These are phyloP conservation scores for Chaunax sp. DNA, from an alignment of 2,797 vertebrate species.

Conservation along the genomic window DNA sequence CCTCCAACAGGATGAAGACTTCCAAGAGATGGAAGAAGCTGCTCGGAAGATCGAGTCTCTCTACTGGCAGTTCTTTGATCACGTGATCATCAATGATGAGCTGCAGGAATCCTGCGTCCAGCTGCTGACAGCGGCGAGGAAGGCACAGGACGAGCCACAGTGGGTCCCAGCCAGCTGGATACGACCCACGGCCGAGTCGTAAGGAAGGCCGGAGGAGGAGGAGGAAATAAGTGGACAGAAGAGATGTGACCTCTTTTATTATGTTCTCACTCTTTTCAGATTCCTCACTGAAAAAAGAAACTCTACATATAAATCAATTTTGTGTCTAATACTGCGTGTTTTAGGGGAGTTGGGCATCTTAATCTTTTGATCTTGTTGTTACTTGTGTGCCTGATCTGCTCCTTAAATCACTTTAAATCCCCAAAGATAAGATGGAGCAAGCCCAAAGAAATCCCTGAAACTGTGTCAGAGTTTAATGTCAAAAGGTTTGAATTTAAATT, in stretches of 20 bases:
- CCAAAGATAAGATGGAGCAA: conserved; percentile 29
- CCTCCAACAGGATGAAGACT: conserved; percentile 90
- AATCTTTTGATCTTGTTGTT: conserved; percentile 17
- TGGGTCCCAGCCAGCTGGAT: conserved; percentile 96
- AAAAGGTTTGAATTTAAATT: neutral
- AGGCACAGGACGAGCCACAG: conserved; percentile 91
- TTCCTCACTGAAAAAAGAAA: neutral
- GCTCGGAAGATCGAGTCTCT: conserved; percentile 89
- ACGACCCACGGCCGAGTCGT: conserved; percentile 80
- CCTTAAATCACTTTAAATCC: conserved; percentile 41
- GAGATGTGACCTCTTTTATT: neutral
- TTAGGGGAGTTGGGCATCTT: conserved; percentile 6
- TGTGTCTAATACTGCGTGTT: neutral
- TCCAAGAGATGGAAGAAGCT: conserved; percentile 91
- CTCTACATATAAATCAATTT: conserved; percentile 4
- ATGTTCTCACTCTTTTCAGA: conserved; percentile 1
- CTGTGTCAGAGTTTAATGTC: conserved; percentile 11
- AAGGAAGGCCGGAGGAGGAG: conserved; percentile 35
- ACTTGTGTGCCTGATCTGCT: conserved; percentile 18
- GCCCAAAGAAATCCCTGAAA: conserved; percentile 32
- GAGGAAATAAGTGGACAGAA: neutral
- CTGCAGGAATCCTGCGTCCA: conserved; percentile 87
- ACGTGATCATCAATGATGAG: conserved; percentile 90
- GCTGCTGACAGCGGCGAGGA: conserved; percentile 84
- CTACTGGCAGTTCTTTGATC: conserved; percentile 92